phyloP scores from a whole-genome alignment of 2,113 vertebrate species.

The Daubentonia madagascariensis region DNA sequence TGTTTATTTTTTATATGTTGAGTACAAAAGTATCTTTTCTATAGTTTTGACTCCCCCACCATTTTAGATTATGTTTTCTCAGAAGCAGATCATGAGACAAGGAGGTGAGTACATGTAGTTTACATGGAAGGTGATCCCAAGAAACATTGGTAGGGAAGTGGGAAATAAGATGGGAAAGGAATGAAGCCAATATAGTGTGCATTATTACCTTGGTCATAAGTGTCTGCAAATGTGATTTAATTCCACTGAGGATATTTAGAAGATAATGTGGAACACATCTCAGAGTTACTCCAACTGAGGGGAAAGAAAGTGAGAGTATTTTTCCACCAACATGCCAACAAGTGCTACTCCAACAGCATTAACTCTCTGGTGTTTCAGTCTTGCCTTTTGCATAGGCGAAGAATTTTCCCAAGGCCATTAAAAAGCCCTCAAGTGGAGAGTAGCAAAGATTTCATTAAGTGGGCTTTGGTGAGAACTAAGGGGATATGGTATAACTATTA shows the following conservation, averaged over 20 bases:
- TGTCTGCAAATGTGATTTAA: not conserved
- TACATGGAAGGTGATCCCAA: not conserved
- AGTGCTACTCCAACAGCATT: not conserved
- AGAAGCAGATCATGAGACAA: not conserved
- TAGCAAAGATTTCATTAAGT: not conserved
- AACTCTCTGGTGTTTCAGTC: not conserved
- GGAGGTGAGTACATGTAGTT: not conserved
- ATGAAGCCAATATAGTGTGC: not conserved
- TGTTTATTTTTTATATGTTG: not conserved
- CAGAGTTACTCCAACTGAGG: not conserved
- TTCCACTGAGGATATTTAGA: not conserved
- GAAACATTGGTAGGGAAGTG: not conserved
- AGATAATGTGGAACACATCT: not conserved
- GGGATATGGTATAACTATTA: not conserved
- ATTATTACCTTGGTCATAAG: not conserved
- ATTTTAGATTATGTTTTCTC: not conserved
- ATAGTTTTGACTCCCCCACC: not conserved
- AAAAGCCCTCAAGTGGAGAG: not conserved
- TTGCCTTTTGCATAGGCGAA: not conserved
- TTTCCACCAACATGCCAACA: not conserved
- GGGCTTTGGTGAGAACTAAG: not conserved
- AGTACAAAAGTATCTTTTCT: not conserved
- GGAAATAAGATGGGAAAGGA: not conserved
- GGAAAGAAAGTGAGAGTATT: not conserved
- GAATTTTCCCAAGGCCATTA: not conserved